Base-by-base conservation (phyloP, 2,888 invertebrate species). In the Psococerastis gibbosa region DNA sequence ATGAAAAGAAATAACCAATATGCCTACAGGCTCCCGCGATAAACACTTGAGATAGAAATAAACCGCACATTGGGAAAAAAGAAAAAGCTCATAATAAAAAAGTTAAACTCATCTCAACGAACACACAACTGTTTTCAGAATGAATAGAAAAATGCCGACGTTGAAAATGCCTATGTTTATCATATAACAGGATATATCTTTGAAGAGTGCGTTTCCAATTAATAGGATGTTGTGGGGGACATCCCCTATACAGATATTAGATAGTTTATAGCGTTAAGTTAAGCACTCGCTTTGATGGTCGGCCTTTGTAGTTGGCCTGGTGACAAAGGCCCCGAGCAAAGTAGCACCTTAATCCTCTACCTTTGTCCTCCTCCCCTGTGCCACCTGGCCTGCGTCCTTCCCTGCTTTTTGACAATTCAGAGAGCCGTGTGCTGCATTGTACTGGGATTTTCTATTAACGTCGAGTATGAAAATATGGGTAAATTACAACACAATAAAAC, bases 241-340 rank as follows among this genome's bases (percentile, higher is more conserved):
- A 20, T 22, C 38, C 38, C 38, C 38, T 38, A 38, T n/a, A n/a
- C n/a, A 38, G 38, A 38, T 38, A 38, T 38, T 38, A 38, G 38
- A 38, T 38, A 38, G 38, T 38, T 38, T 38, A 38, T 38, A 38
- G 38, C 38, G 38, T 38, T 38, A 38, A 38, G 17, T 38, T 38
- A 20, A 38, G 38, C 38, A 38, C 38, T 38, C 38, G n/a, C 38
- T 38, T 38, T 38, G 17, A 38, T 18, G 17, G 17, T n/a, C 16
- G 38, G 38, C 18, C 11, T 38, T 38, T 38, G 38, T 38, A 38
- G n/a, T n/a, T 22, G 20, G 22, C 22, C 22, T n/a, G 38, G 38
- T 38, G 38, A 38, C 38, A 38, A 38, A 38, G 38, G 38, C 38
- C 16, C 22, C 38, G 38, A 38, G n/a, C 22, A 18, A 20, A 38